A percentile compares a stretch with the other conserved stretches of the same genome.
Evolutionary conservation across 2,113 vertebrate species (phyloP).

Genomic region (Dipodomys merriami): DNA sequence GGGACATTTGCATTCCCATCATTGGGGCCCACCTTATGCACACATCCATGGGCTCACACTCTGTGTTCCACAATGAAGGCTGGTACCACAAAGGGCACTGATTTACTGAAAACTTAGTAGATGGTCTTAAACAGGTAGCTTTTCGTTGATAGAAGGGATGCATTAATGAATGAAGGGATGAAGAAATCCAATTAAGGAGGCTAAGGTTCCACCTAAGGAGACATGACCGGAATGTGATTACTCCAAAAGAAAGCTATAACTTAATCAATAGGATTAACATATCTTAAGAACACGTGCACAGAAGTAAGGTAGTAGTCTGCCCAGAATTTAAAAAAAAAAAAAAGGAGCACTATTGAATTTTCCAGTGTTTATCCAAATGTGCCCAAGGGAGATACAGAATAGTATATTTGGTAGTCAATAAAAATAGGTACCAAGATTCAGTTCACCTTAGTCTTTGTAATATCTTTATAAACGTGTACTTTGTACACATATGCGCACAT

Average conservation of each 20-base stretch:
- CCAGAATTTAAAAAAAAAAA: not conserved
- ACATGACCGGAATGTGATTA: constrained; percentile 38
- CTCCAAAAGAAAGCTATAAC: constrained; percentile 43
- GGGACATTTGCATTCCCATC: not conserved
- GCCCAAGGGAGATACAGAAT: constrained; percentile 10
- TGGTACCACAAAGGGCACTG: not conserved
- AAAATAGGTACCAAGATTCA: constrained; percentile 13
- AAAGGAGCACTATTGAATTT: constrained; percentile 51
- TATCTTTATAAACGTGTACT: constrained; percentile 35
- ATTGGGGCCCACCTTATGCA: not conserved
- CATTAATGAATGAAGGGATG: constrained; percentile 62
- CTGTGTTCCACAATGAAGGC: not conserved
- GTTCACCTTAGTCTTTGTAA: not conserved
- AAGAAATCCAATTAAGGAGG: constrained; percentile 58
- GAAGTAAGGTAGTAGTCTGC: not conserved
- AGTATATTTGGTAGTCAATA: not conserved
- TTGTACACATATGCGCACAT: not conserved
- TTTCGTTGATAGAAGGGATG: constrained; percentile 7
- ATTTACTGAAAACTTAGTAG: constrained; percentile 30
- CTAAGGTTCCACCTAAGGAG: not conserved
- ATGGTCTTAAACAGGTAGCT: not conserved
- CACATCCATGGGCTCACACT: not conserved
- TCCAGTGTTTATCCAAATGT: constrained; percentile 36
- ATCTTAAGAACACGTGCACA: constrained; percentile 58
- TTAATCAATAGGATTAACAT: constrained; percentile 65